Evolutionary conservation across 1,140 invertebrate species (phyloP), one percentile per base, ranked within the genome.

Genomic region (Wiebesia pumilae): DNA sequence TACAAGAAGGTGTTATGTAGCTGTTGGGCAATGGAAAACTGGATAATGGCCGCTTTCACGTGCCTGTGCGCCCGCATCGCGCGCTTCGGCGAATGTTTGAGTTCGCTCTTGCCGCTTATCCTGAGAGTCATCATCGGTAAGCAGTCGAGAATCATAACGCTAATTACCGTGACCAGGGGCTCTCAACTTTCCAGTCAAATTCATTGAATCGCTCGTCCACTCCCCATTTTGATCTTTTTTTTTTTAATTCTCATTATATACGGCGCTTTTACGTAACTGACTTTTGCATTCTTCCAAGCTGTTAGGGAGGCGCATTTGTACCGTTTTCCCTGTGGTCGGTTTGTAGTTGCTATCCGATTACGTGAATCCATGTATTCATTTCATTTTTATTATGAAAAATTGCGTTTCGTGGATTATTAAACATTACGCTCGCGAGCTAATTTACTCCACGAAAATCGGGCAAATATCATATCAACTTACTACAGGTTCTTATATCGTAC

Each of bases 1-100:
- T 81, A 33, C 54, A 54, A 79, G 79, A 33, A 85, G 77, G 75
- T 85, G 77, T 80, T 85, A 62, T 43, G 54, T 81, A 40, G 81
- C 88, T 84, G 87, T 90, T 90, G 90, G 88, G 88, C 87, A 91
- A 91, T 91, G 90, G 90, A 92, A 92, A 92, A 91, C 90, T 90
- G 90, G 90, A 91, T 93, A 93, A 93, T 93, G 90, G 92, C 87
- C 91, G 91, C 92, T 93, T 92, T 93, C 92, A 93, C 92, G 92
- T 92, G 90, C 89, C 89, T 90, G 91, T 90, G 91, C 69, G 88
- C 89, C 89, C 90, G 88, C 88, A 89, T 89, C 88, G 43, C 33
- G 88, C 89, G 89, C 85, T 90, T 89, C 89, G 90, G 87, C 88
- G 90, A 91, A 91, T 88, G 89, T 90, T 89, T 89, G 90, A 90